Evolutionary conservation across 1,140 invertebrate species (phyloP).

Genomic region (Cataglyphis hispanica): DNA sequence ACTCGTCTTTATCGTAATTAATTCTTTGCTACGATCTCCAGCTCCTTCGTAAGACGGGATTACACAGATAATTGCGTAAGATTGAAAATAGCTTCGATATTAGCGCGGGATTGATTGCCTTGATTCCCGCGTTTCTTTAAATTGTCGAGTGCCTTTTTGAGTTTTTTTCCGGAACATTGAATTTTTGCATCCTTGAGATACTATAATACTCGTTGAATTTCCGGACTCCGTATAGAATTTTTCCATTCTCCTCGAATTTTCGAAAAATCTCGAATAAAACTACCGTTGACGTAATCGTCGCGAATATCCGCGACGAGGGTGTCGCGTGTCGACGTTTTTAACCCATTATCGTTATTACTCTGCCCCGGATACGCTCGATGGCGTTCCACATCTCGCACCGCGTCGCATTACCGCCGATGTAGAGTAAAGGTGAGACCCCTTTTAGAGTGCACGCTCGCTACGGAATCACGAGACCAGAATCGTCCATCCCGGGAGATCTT

Average conservation of each 20-base stretch:
- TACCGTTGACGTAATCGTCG: not conserved
- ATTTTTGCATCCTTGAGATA: not conserved
- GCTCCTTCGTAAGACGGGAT: not conserved
- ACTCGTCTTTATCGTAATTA: constrained; percentile 34
- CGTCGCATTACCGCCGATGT: constrained; percentile 70
- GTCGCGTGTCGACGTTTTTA: constrained; percentile 63
- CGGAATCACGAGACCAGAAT: constrained; percentile 62
- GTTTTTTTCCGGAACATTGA: not conserved
- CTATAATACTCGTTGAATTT: not conserved
- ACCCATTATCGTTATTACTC: constrained; percentile 64
- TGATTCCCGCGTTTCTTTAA: not conserved
- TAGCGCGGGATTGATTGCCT: not conserved
- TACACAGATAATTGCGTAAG: constrained; percentile 26
- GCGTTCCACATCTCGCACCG: constrained; percentile 74
- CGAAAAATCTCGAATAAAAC: not conserved
- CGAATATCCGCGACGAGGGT: constrained; percentile 44
- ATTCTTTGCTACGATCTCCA: constrained; percentile 38
- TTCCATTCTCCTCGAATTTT: too few relatives aligned
- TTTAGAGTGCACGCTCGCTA: constrained; percentile 70
- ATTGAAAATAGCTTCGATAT: not conserved
- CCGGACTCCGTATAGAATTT: not conserved
- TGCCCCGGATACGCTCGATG: constrained; percentile 79
- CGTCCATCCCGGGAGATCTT: constrained; percentile 50
- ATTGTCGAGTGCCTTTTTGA: not conserved
- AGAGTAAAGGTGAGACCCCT: constrained; percentile 79